Base-by-base conservation (phyloP, 2,888 invertebrate genomes). In the Sphaeridia pumilis region DNA sequence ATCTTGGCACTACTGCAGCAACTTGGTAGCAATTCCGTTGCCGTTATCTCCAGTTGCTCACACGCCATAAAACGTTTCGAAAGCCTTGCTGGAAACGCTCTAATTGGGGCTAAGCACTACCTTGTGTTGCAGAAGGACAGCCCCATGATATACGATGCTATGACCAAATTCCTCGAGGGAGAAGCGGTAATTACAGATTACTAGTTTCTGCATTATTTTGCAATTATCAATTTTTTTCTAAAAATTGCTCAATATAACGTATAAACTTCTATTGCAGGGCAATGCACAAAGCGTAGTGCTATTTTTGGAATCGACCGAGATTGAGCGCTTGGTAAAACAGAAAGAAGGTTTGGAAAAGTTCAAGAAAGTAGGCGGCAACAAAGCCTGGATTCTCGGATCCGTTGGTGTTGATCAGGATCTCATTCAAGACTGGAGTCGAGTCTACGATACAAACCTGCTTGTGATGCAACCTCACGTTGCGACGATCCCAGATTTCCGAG, bases 261-360 rank as follows among this genome's bases (percentile, higher is more conserved):
- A 31, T 31, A 31, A 31, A 10, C 31, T 10, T 31, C 31, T 10
- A 20, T 58, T 54, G 12, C 46, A 67, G 67, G 64, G 59, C 3
- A 46, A 57, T 1, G 62, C 59, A 27, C 62, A 67, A 50, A 65
- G 63, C 17, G 63, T 67, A 3, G 65, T 66, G 14, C 46, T 67
- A n/a, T 58, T 67, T 34, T 52, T 67, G 48, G 67, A 67, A 55
- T 64, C 67, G 2, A 61, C 62, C 38, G 67, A 67, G 51, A 56
- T 67, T 42, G 61, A 66, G 47, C 54, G 57, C 4, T 46, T 67
- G 21, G 62, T 65, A 0, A 46, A 55, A 27, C 46, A 54, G 24
- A 55, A 38, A 36, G 56, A 49, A 22, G 41, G 49, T 12, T 44
- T 58, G 4, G 56, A 58, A 25, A 56, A 61, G 46, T 58, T 64